A percentile compares a stretch with the other conserved stretches of the same genome.
Conservation (phyloP, 1,140 invertebrate species). For the Parapsyche elsis region DNA sequence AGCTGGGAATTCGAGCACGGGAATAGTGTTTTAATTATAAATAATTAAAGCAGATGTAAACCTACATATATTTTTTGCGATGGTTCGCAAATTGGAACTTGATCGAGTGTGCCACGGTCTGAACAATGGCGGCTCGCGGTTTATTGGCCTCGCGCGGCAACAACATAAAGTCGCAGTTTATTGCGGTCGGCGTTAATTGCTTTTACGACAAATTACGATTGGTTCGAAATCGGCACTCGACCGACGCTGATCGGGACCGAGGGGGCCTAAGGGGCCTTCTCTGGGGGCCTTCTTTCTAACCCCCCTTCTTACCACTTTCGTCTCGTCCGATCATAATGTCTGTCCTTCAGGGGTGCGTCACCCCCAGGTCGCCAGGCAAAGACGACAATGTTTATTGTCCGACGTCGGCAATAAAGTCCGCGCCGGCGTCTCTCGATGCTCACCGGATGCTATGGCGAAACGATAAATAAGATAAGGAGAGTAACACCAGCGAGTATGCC, state of each 20-base stretch:
- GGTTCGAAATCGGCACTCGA: not conserved
- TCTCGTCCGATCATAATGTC: not conserved
- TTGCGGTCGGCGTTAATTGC: constrained; percentile 33
- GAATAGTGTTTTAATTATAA: too few relatives aligned
- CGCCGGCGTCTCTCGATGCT: not conserved
- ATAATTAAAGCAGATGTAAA: too few relatives aligned
- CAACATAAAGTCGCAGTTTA: constrained; percentile 20
- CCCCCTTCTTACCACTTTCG: too few relatives aligned
- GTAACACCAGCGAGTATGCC: not conserved
- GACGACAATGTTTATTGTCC: constrained; percentile 13
- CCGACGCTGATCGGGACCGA: too few relatives aligned
- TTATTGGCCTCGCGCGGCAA: constrained; percentile 12
- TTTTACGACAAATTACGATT: constrained; percentile 35
- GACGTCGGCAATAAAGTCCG: constrained; percentile 14
- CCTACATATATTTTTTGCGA: not conserved
- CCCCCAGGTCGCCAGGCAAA: not conserved
- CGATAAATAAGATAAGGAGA: constrained; percentile 22
- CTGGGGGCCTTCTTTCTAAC: too few relatives aligned
- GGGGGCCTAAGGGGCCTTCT: too few relatives aligned
- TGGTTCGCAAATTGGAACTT: not conserved
- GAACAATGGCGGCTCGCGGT: not conserved
- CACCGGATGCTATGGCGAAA: constrained; percentile 22
- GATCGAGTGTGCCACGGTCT: not conserved
- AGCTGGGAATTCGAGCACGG: too few relatives aligned
- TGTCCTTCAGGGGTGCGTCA: too few relatives aligned